These are phyloP conservation scores for Muscicapa adusta DNA, from an alignment of 2,113 vertebrate genomes.

Conservation along the genomic window DNA sequence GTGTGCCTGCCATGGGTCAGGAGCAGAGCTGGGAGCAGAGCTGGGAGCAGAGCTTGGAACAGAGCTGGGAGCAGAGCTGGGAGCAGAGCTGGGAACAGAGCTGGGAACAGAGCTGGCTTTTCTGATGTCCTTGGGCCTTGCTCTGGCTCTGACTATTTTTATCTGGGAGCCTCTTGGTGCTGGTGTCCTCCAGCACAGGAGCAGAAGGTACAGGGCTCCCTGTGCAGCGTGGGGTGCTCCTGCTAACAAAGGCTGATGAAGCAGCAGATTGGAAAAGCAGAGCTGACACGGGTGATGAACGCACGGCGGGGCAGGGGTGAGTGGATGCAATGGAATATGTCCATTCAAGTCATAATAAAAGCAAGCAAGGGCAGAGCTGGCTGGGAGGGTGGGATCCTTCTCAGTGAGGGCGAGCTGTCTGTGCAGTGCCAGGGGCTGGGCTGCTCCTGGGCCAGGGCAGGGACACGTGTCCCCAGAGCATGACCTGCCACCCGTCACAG, in stretches of 20 bases:
- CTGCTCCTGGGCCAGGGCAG: neutral
- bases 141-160: neutral
- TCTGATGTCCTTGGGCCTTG: neutral
- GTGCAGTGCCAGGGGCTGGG: neutral
- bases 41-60: neutral
- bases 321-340: constrained; percentile 8
- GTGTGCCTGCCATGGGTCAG: rapidly evolving
- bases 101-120: neutral
- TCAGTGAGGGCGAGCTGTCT: neutral
- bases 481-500: neutral
- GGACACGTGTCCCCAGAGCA: neutral
- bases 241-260: constrained; percentile 8
- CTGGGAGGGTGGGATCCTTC: constrained; percentile 6
- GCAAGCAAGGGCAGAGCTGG: neutral
- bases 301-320: neutral
- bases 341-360: constrained; percentile 35
- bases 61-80: neutral
- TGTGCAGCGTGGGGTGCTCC: neutral
- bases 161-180: neutral
- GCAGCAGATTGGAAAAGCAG: constrained; percentile 46
- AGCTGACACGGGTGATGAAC: constrained; percentile 18
- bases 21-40: neutral
- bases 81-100: neutral
- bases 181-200: neutral
- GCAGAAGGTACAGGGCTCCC: neutral